These are phyloP conservation scores for Numida meleagris DNA, from an alignment of 2,113 vertebrate genomes.

Conservation along the genomic window DNA sequence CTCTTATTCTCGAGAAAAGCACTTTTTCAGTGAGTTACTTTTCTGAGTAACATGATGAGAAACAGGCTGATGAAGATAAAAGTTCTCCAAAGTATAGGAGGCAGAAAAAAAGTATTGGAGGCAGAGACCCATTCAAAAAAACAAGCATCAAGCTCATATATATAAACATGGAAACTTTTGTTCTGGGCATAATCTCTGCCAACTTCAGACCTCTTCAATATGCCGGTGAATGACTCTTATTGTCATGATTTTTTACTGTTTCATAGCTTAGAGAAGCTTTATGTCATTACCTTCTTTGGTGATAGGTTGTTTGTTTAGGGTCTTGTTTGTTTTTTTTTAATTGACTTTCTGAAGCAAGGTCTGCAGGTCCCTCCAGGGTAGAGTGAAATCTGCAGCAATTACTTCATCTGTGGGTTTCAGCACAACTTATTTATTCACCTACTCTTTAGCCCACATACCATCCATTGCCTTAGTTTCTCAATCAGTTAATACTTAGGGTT, in stretches of 20 bases:
- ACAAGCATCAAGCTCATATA: background rate
- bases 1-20: background rate
- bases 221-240: background rate
- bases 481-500: background rate
- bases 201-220: background rate
- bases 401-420: constrained; percentile 25
- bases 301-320: background rate
- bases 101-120: too few relatives aligned
- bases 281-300: background rate
- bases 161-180: background rate
- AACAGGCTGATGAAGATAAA: background rate
- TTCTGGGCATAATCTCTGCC: background rate
- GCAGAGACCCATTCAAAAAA: background rate
- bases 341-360: background rate
- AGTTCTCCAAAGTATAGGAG: background rate
- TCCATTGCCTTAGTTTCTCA: constrained; percentile 27
- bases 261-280: background rate
- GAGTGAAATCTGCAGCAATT: constrained; percentile 33
- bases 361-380: background rate
- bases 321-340: background rate
- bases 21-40: background rate
- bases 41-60: background rate
- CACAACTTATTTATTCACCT: background rate
- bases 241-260: background rate
- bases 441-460: constrained; percentile 54